Base-by-base conservation (phyloP, 2,888 invertebrate genomes). In the Synergus umbraculus region DNA sequence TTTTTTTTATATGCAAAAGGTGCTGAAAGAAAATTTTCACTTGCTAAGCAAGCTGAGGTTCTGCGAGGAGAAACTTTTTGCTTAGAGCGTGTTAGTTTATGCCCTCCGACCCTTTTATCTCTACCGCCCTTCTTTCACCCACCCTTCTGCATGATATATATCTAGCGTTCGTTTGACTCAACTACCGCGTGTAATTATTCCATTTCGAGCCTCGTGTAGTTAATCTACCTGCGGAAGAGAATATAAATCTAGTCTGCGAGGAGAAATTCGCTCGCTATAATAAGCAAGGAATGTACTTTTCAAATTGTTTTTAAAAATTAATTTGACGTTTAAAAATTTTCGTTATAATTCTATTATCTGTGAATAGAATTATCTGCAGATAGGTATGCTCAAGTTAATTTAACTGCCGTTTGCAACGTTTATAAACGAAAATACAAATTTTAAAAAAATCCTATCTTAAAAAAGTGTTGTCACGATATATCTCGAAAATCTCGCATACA, bases 171-270 rank as follows among this genome's bases (percentile, higher is more conserved):
- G 65, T 66, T 66, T 43, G 65, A 66, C 43, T 66, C 43, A 66
- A 43, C 65, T 66, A 77, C 65, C 9, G 78, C 84, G 79, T 84
- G 82, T 84, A 86, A 87, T 87, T 88, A 86, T 83, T 85, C 85
- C 83, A 84, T 85, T 84, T 81, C 83, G 77, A 83, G 76, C 69
- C 65, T n/a, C 9, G n/a, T 66, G 65, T 13, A 66, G 18, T 43
- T 66, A 41, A 66, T 41, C 10, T n/a, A 22, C 43, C 15, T 43
- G n/a, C 65, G n/a, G 43, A 43, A 65, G 41, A 15, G 41, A 66
- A 43, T 66, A 66, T 43, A 66, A 66, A 43, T 43, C 65, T 43
- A 43, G 65, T 43, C n/a, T 66, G 43, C 10, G 43, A 66, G 7
- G 4, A 66, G 13, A 3, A 43, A 43, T 66, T 66, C 10, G 43